phyloP scores from a whole-genome alignment of 2,113 vertebrate species.

The Dermatemys mawii region DNA sequence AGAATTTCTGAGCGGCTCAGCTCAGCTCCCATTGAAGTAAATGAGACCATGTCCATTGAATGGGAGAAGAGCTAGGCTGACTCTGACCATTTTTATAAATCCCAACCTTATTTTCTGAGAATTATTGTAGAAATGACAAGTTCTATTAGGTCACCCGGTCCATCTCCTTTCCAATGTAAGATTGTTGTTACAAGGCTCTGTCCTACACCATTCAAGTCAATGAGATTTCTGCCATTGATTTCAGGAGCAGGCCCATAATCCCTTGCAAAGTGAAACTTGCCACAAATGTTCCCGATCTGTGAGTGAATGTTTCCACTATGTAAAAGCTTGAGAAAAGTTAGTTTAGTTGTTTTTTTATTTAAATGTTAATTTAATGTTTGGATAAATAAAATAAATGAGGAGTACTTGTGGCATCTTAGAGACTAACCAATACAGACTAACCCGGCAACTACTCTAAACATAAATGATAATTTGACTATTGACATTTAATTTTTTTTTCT shows the following conservation, averaged over 20 bases:
- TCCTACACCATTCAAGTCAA: neutral
- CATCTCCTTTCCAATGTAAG: neutral
- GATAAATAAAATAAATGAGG: neutral
- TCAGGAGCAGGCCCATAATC: neutral
- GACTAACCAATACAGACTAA: too few species aligned
- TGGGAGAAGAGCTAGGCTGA: neutral
- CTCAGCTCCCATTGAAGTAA: neutral
- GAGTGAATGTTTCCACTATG: fast-evolving
- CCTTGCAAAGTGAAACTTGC: neutral
- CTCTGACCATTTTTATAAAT: neutral
- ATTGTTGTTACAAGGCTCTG: neutral
- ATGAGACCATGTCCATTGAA: neutral
- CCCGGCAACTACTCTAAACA: too few species aligned
- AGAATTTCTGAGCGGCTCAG: neutral
- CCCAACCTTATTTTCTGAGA: neutral
- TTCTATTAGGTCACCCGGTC: neutral
- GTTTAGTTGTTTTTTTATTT: neutral
- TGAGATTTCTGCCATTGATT: too few species aligned
- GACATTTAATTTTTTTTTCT: neutral
- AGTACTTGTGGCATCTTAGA: too few species aligned
- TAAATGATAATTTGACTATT: fast-evolving
- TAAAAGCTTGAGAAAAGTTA: neutral
- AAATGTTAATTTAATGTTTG: neutral
- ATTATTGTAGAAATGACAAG: neutral
- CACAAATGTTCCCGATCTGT: neutral